Conservation (phyloP, 2,888 invertebrate species). For the Venusia cambrica region DNA sequence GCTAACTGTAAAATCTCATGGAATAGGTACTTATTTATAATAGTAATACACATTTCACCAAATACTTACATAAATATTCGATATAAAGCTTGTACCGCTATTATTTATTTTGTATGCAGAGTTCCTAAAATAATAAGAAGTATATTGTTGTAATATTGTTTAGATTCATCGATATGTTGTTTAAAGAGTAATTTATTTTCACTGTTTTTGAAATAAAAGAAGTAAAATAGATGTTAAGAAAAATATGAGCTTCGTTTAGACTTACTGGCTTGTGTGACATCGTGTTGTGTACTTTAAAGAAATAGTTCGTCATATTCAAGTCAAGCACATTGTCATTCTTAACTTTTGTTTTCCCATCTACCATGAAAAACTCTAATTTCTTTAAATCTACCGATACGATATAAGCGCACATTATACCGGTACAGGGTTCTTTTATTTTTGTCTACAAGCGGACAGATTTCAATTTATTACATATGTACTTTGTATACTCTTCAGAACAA, state of each 20-base stretch:
- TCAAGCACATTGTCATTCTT: slow-evolving; percentile 38
- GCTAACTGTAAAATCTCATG: slow-evolving; percentile 34
- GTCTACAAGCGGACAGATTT: slow-evolving; percentile 60
- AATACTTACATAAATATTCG: background rate
- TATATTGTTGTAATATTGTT: slow-evolving; percentile 3
- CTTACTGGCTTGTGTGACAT: slow-evolving; percentile 74
- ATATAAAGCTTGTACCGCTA: slow-evolving; percentile 14
- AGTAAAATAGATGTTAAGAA: slow-evolving; percentile 74
- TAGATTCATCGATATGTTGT: slow-evolving; percentile 5
- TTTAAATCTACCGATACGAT: slow-evolving; percentile 43
- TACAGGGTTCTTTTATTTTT: slow-evolving; percentile 77
- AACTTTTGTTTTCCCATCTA: slow-evolving; percentile 22
- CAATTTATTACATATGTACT: slow-evolving; percentile 39
- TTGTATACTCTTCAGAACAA: slow-evolving; percentile 31
- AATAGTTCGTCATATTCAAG: slow-evolving; percentile 49
- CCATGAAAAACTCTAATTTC: slow-evolving; percentile 20
- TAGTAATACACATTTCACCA: slow-evolving; percentile 3
- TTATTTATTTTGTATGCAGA: slow-evolving; percentile 12
- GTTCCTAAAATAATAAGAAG: slow-evolving; percentile 12
- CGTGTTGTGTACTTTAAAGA: slow-evolving; percentile 63
- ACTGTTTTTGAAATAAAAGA: slow-evolving; percentile 45
- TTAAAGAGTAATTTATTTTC: slow-evolving; percentile 6
- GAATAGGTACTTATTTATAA: slow-evolving; percentile 15
- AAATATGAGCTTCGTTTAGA: slow-evolving; percentile 79
- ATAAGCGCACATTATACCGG: slow-evolving; percentile 73